Evolutionary conservation across 53 echinoderm and acorn worm genomes (phyloP).

Genomic region (Echinometra lucunter): DNA sequence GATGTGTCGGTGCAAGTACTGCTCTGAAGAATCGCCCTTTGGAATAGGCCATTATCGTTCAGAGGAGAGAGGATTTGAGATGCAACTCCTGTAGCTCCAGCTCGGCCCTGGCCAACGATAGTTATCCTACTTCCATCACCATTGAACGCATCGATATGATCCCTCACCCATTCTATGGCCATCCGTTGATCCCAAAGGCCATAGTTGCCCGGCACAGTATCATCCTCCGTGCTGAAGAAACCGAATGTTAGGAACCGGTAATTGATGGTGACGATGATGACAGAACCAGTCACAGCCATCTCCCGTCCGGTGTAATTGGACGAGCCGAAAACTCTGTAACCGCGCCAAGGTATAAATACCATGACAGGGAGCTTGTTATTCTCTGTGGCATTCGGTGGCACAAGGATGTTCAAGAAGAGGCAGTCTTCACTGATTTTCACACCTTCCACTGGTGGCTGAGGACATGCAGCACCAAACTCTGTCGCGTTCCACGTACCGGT

Average conservation of each 20-base stretch:
- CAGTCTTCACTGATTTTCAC: constrained; percentile 71
- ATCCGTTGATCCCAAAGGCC: constrained; percentile 78
- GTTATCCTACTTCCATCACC: constrained; percentile 78
- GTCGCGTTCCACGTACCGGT: constrained; percentile 19
- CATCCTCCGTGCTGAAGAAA: constrained; percentile 72
- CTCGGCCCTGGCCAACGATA: constrained; percentile 62
- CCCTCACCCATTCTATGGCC: constrained; percentile 76
- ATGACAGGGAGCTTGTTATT: constrained; percentile 65
- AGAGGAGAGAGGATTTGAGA: constrained; percentile 62
- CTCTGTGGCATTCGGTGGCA: constrained; percentile 12
- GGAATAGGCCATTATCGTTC: constrained; percentile 37
- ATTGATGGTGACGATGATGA: constrained; percentile 80
- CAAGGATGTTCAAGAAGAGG: constrained; percentile 72
- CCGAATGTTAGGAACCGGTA: constrained; percentile 77
- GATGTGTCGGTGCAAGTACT: background rate
- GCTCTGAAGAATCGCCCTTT: constrained; percentile 57
- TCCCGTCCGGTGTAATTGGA: constrained; percentile 56
- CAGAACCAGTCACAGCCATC: constrained; percentile 58
- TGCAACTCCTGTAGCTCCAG: constrained; percentile 56
- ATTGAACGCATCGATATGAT: constrained; percentile 74
- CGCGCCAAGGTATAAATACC: constrained; percentile 74
- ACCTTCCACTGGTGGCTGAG: constrained; percentile 37
- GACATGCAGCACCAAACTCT: constrained; percentile 63
- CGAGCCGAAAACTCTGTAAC: constrained; percentile 13
- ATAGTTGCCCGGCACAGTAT: constrained; percentile 67